phyloP scores from a whole-genome alignment of 2,888 invertebrate genomes.

The Dicycla oo region DNA sequence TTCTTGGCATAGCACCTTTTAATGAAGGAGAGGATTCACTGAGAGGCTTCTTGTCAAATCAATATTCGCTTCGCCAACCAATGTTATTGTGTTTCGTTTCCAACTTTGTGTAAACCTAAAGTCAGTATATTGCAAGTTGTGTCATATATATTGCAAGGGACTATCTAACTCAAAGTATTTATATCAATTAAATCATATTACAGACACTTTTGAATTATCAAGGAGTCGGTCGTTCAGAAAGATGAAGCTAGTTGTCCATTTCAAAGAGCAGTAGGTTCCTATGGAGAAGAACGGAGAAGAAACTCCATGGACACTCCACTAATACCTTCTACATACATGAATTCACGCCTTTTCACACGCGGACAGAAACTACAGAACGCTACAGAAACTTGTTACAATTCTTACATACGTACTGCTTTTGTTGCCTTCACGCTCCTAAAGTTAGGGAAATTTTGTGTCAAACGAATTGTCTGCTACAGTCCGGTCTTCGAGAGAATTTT shows the following conservation, averaged over 20 bases:
- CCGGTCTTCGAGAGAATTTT: background rate
- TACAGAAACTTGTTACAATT: background rate
- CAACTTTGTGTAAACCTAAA: constrained; percentile 8
- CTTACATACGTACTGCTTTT: background rate
- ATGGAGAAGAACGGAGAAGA: background rate
- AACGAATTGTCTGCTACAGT: too few relatives aligned
- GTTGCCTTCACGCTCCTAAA: too few relatives aligned
- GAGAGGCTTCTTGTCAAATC: constrained; percentile 27
- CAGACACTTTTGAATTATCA: background rate
- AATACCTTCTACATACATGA: background rate
- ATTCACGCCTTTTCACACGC: background rate
- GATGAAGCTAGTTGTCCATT: background rate
- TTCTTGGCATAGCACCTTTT: constrained; percentile 28
- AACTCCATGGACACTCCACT: background rate
- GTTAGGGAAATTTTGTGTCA: background rate
- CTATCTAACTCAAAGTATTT: background rate
- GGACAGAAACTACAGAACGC: background rate
- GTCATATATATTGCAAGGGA: background rate
- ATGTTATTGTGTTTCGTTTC: constrained; percentile 4
- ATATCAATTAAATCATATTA: background rate
- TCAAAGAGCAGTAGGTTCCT: background rate
- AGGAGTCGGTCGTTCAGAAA: background rate
- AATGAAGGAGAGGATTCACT: constrained; percentile 27
- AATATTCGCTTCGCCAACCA: constrained; percentile 15
- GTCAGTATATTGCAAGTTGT: too few relatives aligned